Percentiles rank a stretch among this genome's conserved stretches.
Evolutionary conservation across 2,888 invertebrate genomes (phyloP).

Genomic region (Pogonocherus hispidulus): DNA sequence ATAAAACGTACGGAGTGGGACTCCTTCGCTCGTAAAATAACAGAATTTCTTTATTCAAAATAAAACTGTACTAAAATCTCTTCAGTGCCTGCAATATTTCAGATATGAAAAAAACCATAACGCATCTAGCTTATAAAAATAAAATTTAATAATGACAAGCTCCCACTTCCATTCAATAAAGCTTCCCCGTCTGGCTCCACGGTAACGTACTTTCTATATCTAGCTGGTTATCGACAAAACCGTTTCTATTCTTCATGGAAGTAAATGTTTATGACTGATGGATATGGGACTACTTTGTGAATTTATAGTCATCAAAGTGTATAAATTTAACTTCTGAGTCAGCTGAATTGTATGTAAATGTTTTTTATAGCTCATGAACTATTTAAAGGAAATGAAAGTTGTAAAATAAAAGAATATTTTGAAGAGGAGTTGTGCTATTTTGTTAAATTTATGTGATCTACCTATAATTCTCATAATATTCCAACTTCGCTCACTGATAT

Average conservation of each 20-base stretch:
- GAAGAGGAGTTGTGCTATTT: too few species aligned
- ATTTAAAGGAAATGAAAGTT: background rate
- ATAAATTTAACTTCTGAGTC: background rate
- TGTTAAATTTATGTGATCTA: too few species aligned
- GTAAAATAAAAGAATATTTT: background rate
- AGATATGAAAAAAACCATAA: conserved; percentile 5
- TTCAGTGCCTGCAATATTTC: background rate
- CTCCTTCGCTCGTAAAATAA: too few species aligned
- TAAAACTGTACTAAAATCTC: background rate
- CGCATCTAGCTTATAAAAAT: conserved; percentile 2
- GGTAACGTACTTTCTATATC: background rate
- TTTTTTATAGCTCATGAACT: background rate
- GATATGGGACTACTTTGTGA: background rate
- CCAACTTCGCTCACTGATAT: too few species aligned
- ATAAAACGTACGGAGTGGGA: too few species aligned
- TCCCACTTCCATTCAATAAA: conserved; percentile 24
- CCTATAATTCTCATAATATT: too few species aligned
- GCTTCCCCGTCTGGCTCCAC: conserved; percentile 1
- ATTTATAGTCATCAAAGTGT: conserved; percentile 3
- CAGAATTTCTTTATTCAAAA: background rate
- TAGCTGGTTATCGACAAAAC: conserved; percentile 18
- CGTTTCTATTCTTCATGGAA: background rate
- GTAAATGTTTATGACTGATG: conserved; percentile 11
- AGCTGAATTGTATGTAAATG: background rate
- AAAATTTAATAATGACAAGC: conserved; percentile 27